phyloP scores from a whole-genome alignment of 1,140 invertebrate genomes.

The Conus betulinus region DNA sequence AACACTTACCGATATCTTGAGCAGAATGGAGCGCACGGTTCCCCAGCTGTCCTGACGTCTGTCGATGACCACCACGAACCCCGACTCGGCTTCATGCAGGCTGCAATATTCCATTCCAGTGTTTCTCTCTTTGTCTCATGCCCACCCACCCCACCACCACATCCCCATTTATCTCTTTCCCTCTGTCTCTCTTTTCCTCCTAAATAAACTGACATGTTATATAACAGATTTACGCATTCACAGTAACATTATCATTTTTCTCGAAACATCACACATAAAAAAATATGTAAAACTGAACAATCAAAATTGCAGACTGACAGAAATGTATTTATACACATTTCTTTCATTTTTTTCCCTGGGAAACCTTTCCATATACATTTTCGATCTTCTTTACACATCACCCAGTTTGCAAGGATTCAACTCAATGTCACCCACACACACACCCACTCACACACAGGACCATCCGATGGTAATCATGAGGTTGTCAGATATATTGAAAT shows the following conservation, averaged over 20 bases:
- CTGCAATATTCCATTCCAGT: conserved; percentile 77
- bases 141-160: background rate
- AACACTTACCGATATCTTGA: conserved; percentile 92
- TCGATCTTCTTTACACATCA: too few species aligned
- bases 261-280: too few species aligned
- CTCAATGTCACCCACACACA: conserved; percentile 3
- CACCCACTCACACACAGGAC: background rate
- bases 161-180: background rate
- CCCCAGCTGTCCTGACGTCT: conserved; percentile 96
- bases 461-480: too few species aligned
- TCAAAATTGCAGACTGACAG: too few species aligned
- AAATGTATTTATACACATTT: too few species aligned
- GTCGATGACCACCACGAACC: conserved; percentile 96
- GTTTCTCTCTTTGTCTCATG: background rate
- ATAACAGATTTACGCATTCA: background rate
- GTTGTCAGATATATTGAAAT: too few species aligned
- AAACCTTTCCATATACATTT: too few species aligned
- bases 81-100: conserved; percentile 93
- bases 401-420: background rate
- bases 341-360: too few species aligned
- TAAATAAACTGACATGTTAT: too few species aligned
- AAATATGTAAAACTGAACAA: too few species aligned
- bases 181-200: background rate
- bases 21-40: conserved; percentile 92
- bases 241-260: background rate